phyloP scores from a whole-genome alignment of 2,797 vertebrate genomes.

The Sebastes minor region DNA sequence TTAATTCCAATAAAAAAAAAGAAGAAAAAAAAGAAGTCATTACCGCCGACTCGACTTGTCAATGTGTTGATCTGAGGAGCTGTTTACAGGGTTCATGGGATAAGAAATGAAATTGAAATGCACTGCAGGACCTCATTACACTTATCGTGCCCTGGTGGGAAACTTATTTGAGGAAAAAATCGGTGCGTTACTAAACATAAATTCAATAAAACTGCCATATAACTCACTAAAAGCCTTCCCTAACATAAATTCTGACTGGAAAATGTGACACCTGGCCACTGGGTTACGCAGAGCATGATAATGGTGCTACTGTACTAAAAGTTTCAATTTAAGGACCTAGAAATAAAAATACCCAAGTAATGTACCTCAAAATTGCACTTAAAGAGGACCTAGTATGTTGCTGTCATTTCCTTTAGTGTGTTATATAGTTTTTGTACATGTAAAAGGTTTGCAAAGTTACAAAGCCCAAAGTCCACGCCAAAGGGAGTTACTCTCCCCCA shows the following conservation, averaged over 20 bases:
- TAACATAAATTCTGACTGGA: background rate
- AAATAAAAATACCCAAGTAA: background rate
- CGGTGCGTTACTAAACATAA: slow-evolving; percentile 3
- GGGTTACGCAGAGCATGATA: background rate
- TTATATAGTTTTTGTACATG: too few relatives aligned
- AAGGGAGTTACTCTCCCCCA: too few relatives aligned
- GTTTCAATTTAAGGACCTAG: background rate
- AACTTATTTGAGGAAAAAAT: slow-evolving; percentile 2
- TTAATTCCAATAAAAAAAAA: slow-evolving; percentile 59
- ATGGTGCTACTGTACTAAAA: background rate
- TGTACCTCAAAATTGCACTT: too few relatives aligned
- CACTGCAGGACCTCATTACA: slow-evolving; percentile 58
- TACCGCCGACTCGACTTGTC: slow-evolving; percentile 65
- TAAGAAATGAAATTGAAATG: slow-evolving; percentile 63
- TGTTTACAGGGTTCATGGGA: slow-evolving; percentile 70
- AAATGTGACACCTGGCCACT: background rate
- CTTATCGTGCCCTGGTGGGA: slow-evolving; percentile 5
- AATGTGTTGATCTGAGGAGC: slow-evolving; percentile 68
- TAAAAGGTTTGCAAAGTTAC: too few relatives aligned
- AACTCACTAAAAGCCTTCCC: background rate
- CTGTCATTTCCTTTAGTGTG: too few relatives aligned
- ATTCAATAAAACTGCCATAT: slow-evolving; percentile 1
- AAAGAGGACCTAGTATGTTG: too few relatives aligned
- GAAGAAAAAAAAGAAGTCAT: slow-evolving; percentile 50
- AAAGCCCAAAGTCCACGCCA: too few relatives aligned